Evolutionary conservation across 1,140 invertebrate genomes (phyloP), one percentile per base, ranked within the genome.

Genomic region (Zaprionus gabonicus): DNA sequence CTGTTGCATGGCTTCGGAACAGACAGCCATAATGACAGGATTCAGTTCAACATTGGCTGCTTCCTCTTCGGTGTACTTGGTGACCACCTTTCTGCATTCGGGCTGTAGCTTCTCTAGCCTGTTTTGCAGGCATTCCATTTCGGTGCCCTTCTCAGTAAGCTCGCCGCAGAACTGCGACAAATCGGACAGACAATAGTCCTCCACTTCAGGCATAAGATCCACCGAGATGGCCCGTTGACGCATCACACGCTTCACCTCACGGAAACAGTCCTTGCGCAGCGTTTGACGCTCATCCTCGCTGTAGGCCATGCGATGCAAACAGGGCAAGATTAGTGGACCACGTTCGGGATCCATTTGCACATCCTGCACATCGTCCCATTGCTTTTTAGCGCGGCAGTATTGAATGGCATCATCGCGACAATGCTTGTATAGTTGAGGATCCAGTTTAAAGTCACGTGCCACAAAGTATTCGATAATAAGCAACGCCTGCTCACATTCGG

Each of bases 401-500:
- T 94, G 95, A 3, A 95, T 94, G 4, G 98, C 98, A 94, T 99
- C 98, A 56, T 95, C 94, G 83, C 96, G 96, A 92, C 99, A 99
- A 12, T 96, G 95, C 86, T 92, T 93, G 90, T 98, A 99, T 15
- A 99, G 93, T 71, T 96, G 96, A 0, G 97, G 96, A 94, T 99
- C 98, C 51, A 99, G 93, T 91, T 97, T 97, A 86, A 98, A 99
- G 94, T 99, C 97, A 81, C 99, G 95, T 0, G 97, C 96, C 58
- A 99, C 95, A 93, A 99, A 99, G 93, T 99, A 99, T 88, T 99
- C 98, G 86, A 99, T 98, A 94, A 99, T 98, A 20, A 99, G 94
- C 31, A 99, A 93, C 25, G 97, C 96, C 60, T 96, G 95, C 94
- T 99, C 97, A 94, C 99, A 99, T 17, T 96, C 95, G 65, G 95